Conservation (phyloP, 2,113 vertebrate species). For the Crotalus viridis region DNA sequence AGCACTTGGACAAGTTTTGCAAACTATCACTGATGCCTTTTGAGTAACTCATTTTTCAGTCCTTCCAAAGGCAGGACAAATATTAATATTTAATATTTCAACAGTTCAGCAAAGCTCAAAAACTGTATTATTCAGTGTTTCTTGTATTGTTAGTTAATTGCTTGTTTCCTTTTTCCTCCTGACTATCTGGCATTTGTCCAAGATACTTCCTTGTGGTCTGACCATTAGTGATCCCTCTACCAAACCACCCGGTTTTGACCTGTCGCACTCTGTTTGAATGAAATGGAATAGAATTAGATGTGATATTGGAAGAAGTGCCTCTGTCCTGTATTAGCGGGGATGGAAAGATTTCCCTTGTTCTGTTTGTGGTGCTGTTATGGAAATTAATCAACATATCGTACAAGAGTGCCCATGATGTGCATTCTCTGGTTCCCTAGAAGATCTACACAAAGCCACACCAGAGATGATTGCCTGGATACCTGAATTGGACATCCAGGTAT, state of each 20-base stretch:
- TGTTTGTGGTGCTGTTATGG: neutral
- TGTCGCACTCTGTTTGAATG: neutral
- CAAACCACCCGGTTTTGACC: neutral
- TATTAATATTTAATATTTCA: neutral
- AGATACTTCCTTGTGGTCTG: neutral
- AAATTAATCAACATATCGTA: neutral
- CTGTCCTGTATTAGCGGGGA: neutral
- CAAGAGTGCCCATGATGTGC: neutral
- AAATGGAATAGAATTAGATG: neutral
- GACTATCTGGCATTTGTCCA: neutral
- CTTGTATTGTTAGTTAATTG: slow-evolving; percentile 40
- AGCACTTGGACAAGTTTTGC: neutral
- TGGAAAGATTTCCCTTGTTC: neutral
- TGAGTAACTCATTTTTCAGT: neutral
- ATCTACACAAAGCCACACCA: neutral
- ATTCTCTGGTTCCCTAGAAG: neutral
- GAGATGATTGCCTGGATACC: neutral
- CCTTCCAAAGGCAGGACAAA: slow-evolving; percentile 26
- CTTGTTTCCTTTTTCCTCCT: slow-evolving; percentile 24
- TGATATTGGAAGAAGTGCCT: neutral
- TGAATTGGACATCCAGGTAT: neutral
- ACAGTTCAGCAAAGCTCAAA: slow-evolving; percentile 29
- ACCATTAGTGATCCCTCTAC: neutral
- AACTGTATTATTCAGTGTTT: neutral
- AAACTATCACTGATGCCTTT: neutral